These are phyloP conservation scores for Melanogrammus aeglefinus DNA, from an alignment of 2,797 vertebrate species.

Conservation along the genomic window DNA sequence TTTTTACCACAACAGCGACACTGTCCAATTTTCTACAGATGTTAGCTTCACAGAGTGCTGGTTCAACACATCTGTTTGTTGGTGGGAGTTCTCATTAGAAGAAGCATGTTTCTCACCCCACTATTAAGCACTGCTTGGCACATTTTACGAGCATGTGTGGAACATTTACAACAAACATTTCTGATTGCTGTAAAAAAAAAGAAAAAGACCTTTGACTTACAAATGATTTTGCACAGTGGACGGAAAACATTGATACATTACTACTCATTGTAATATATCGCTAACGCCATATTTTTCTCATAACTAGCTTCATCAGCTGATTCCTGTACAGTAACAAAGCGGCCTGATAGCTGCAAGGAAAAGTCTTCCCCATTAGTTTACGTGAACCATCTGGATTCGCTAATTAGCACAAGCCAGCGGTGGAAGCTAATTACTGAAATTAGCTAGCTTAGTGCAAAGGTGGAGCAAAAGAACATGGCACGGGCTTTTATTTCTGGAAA, in stretches of 20 bases:
- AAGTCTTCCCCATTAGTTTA: neutral
- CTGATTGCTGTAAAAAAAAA: slow-evolving; percentile 46
- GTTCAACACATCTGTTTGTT: slow-evolving; percentile 72
- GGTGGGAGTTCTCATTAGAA: slow-evolving; percentile 75
- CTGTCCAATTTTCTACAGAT: slow-evolving; percentile 74
- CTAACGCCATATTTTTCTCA: neutral
- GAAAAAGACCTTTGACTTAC: slow-evolving; percentile 27
- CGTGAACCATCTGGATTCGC: neutral
- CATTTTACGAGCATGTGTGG: slow-evolving; percentile 64
- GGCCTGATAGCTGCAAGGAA: neutral
- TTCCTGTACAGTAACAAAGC: neutral
- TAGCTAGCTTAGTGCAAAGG: neutral
- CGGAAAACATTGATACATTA: neutral
- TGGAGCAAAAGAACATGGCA: neutral
- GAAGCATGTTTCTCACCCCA: slow-evolving; percentile 51
- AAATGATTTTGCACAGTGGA: no score
- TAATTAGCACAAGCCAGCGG: slow-evolving; percentile 1
- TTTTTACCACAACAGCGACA: slow-evolving; percentile 70
- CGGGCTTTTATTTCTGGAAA: neutral
- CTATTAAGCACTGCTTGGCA: slow-evolving; percentile 59
- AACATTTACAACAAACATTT: slow-evolving; percentile 67
- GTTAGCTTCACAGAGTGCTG: slow-evolving; percentile 69
- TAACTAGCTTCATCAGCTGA: neutral
- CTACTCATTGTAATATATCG: neutral
- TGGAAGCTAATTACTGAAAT: neutral